Evolutionary conservation across 2,888 invertebrate species (phyloP).

Genomic region (Watsonalla binaria): DNA sequence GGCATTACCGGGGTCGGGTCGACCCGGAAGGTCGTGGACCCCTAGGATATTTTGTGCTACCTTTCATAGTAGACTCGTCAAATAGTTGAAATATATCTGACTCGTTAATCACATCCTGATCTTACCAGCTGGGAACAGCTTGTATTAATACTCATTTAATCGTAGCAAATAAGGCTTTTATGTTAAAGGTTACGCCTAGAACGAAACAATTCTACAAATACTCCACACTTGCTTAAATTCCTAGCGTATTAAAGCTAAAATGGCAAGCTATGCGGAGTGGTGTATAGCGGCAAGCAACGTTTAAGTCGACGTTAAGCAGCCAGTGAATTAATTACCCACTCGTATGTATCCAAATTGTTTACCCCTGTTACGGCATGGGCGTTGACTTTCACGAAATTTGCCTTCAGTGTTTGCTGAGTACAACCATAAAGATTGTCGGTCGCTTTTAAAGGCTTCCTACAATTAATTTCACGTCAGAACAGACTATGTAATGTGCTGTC

Average conservation of each 20-base stretch:
- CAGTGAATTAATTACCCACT: conserved; percentile 37
- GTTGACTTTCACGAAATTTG: conserved; percentile 4
- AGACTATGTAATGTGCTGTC: neutral
- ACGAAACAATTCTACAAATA: no score
- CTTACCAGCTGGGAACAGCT: no score
- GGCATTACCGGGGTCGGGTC: no score
- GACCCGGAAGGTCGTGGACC: no score
- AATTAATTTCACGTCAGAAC: neutral
- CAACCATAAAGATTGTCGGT: neutral
- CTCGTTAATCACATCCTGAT: no score
- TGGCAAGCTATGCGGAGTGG: conserved; percentile 7
- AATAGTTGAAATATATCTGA: no score
- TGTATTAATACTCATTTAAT: no score
- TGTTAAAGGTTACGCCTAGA: no score
- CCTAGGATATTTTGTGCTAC: no score
- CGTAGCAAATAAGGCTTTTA: no score
- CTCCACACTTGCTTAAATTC: neutral
- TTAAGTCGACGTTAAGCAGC: conserved; percentile 18
- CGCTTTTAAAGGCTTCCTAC: neutral
- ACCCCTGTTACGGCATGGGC: conserved; percentile 4
- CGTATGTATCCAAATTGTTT: conserved; percentile 27
- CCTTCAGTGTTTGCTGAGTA: conserved; percentile 3
- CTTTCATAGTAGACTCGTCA: no score
- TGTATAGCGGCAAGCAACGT: conserved; percentile 11
- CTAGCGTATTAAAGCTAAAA: conserved; percentile 8